Evolutionary conservation across 1,140 invertebrate genomes (phyloP).

Genomic region (Bradysia coprophila): DNA sequence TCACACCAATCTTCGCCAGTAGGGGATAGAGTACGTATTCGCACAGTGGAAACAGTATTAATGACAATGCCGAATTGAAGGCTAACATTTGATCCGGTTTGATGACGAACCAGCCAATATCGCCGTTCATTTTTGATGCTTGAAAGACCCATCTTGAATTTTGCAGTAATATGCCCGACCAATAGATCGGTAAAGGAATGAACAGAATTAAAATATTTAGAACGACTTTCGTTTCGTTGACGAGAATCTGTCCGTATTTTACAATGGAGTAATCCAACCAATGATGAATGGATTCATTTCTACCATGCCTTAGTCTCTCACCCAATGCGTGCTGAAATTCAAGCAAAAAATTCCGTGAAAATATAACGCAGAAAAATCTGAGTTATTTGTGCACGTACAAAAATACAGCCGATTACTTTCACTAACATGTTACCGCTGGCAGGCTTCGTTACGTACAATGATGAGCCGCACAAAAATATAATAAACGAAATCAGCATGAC

Average conservation of each 20-base stretch:
- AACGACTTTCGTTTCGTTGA: conserved; percentile 27
- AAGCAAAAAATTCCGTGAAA: too few species aligned
- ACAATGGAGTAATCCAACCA: conserved; percentile 4
- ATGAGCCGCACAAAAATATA: conserved; percentile 46
- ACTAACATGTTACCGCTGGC: conserved; percentile 63
- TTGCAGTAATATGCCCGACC: conserved; percentile 46
- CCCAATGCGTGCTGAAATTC: background rate
- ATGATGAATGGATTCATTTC: background rate
- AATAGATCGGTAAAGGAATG: conserved; percentile 46
- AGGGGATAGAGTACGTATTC: conserved; percentile 25
- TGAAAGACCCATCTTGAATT: conserved; percentile 35
- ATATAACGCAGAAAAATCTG: too few species aligned
- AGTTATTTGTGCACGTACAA: too few species aligned
- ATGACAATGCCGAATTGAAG: conserved; percentile 51
- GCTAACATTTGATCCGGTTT: conserved; percentile 59
- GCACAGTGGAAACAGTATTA: conserved; percentile 57
- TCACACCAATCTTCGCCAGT: conserved; percentile 12
- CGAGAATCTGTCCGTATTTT: conserved; percentile 1
- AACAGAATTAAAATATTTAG: conserved; percentile 35
- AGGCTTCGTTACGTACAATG: conserved; percentile 13
- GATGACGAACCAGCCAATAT: conserved; percentile 31
- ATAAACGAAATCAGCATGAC: conserved; percentile 50
- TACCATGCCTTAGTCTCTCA: background rate
- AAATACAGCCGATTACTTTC: conserved; percentile 48
- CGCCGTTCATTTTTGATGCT: conserved; percentile 50